A percentile compares a stretch with the other conserved stretches of the same genome.
phyloP scores from a whole-genome alignment of 2,888 invertebrate genomes.

The Idaea straminata region DNA sequence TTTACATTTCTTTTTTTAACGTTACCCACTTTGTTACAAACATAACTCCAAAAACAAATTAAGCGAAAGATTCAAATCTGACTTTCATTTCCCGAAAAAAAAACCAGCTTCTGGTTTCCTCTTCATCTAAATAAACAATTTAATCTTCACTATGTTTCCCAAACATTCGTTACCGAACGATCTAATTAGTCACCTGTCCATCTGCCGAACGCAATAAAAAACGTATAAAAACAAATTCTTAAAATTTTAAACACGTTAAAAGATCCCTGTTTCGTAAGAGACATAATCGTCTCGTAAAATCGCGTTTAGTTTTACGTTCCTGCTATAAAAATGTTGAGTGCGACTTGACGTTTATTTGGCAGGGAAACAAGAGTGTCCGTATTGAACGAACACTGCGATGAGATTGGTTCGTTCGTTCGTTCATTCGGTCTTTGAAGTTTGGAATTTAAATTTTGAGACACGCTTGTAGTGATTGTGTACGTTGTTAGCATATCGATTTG shows the following conservation, averaged over 20 bases:
- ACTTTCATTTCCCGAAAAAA: not conserved
- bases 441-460: not conserved
- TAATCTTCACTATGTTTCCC: not conserved
- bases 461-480: not conserved
- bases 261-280: slow-evolving; percentile 38
- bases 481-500: slow-evolving; percentile 1
- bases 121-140: not conserved
- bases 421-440: not conserved
- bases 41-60: not conserved
- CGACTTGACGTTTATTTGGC: slow-evolving; percentile 53
- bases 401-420: not conserved
- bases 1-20: not conserved
- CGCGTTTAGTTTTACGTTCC: slow-evolving; percentile 46
- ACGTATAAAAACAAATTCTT: slow-evolving; percentile 24
- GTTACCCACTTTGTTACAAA: not conserved
- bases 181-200: slow-evolving; percentile 7
- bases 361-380: slow-evolving; percentile 25
- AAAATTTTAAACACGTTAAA: slow-evolving; percentile 41
- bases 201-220: slow-evolving; percentile 8
- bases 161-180: slow-evolving; percentile 1
- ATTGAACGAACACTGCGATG: not conserved
- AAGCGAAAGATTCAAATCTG: not conserved
- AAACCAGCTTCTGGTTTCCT: not conserved
- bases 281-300: slow-evolving; percentile 55
- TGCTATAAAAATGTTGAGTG: slow-evolving; percentile 47